Percentiles rank a stretch among this genome's conserved stretches.
Conservation (phyloP, 2,888 invertebrate species). For the Eubasilissa splendida region DNA sequence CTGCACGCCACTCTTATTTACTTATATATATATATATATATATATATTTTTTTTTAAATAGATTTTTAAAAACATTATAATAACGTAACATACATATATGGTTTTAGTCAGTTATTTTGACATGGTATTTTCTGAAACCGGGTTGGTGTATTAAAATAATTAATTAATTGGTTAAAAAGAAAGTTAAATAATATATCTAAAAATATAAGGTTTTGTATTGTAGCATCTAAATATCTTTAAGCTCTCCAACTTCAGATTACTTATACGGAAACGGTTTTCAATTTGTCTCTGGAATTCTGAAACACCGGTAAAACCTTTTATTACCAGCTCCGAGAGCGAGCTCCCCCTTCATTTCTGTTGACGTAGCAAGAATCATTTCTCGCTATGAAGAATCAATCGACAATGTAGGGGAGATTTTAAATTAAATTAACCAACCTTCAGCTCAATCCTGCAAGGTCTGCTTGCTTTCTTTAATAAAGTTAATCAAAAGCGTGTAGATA, state of each 20-base stretch:
- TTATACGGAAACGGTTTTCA: constrained; percentile 16
- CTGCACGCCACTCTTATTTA: no score
- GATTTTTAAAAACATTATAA: no score
- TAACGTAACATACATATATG: no score
- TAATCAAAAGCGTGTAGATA: constrained; percentile 5
- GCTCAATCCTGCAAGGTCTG: neutral
- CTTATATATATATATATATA: no score
- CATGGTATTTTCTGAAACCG: no score
- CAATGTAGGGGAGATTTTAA: constrained; percentile 37
- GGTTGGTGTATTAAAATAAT: no score
- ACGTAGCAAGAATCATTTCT: constrained; percentile 33
- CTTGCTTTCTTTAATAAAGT: neutral
- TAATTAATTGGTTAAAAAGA: no score
- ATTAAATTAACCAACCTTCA: constrained; percentile 44
- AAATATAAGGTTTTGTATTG: no score
- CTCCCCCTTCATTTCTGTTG: constrained; percentile 29
- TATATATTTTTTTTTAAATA: no score
- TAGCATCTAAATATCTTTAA: neutral
- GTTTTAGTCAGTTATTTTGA: no score
- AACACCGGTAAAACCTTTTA: constrained; percentile 32
- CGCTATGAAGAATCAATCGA: constrained; percentile 40
- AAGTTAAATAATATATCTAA: no score
- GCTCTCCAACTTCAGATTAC: constrained; percentile 22
- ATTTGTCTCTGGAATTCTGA: constrained; percentile 21
- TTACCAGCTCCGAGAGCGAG: constrained; percentile 2